Evolutionary conservation across 2,113 vertebrate genomes (phyloP), one percentile per base, ranked within the genome.

Genomic region (Eulacestoma nigropectus): DNA sequence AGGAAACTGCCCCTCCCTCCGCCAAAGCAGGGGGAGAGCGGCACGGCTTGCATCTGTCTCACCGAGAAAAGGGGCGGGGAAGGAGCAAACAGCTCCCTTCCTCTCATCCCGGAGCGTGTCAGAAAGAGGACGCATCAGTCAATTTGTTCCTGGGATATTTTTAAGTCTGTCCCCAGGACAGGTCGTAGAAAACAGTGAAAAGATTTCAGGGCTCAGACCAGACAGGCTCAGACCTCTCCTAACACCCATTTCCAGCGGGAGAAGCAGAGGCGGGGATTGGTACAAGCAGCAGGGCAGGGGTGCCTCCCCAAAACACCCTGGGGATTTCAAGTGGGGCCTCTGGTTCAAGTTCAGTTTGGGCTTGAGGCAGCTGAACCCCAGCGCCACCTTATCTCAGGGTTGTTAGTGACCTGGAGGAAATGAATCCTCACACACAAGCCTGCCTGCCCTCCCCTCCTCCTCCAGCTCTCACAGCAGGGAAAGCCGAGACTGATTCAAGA

Each of bases 1-100:
- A 94, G 94, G 96, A 96, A 96, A 69, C 89, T 59, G 84, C 93
- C 82, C 75, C 89, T 94, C 91, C 96, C 94, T 96, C 52, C 1
- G 6, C 77, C 89, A 62, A 62, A 73, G 52, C 62, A 87, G 81
- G 87, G 84, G 94, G 85, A 91, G 87, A 91, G 53, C 77, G 42
- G 74, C 64, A 1, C 3, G 64, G 42, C 25, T 83, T 4, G 0
- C 53, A 22, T 89, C 65, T 93, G 74, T 89, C 69, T 56, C 70
- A 60, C 44, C 1, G 1, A 87, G 89, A 75, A 35, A 76, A 60
- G 41, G n/a, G 73, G 52, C 19, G 60, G 73, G 64, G 56, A 91
- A 68, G 77, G 37, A 93, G 76, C 60, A 50, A 60, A 37, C 4
- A 3, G 46, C 83, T 90, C 63, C 29, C 32, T 83, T 56, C 49